Base-by-base conservation (phyloP, 1,140 invertebrate genomes). In the Drosophila quadrilineata region DNA sequence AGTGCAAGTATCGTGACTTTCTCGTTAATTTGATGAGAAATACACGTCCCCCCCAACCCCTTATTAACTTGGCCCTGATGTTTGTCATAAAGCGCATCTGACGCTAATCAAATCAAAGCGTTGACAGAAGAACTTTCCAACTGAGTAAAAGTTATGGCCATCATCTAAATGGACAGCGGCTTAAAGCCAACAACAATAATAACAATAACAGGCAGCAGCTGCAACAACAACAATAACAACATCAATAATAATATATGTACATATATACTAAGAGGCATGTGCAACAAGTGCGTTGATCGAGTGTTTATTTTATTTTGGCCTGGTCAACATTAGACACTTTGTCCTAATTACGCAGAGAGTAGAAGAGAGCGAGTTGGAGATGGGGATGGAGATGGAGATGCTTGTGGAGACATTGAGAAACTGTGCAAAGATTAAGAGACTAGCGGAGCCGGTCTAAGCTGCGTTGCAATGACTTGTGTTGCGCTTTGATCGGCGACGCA, bases 251-350 rank as follows among this genome's bases (percentile, higher is more conserved):
- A n/a, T 19, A 12, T 21, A 31, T 22, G 45, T 71, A 38, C 65
- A 66, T 50, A 67, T 56, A n/a, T 40, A 8, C 63, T 36, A 33
- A 22, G 45, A 35, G 26, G 26, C 57, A 50, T 68, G 65, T 48
- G 62, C 65, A 62, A 41, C 60, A 56, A 52, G 60, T 82, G 77
- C 79, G 77, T 73, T 60, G 77, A 53, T 73, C 59, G 22, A 43
- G 40, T 43, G 26, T 85, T 85, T 74, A 54, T 66, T 85, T 85
- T n/a, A n/a, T n/a, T 85, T 85, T 82, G 77, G 76, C 56, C 69
- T 82, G 77, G 73, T 74, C 73, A 84, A 71, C 79, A 85, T 66
- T 77, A 85, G 79, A 85, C 79, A 85, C 72, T 85, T 85, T 85
- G 79, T 85, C 79, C 79, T 85, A 85, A 79, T 85, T 85, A 79